These are phyloP conservation scores for Clusia tigrina DNA, from an alignment of 2,888 invertebrate genomes.

Conservation along the genomic window DNA sequence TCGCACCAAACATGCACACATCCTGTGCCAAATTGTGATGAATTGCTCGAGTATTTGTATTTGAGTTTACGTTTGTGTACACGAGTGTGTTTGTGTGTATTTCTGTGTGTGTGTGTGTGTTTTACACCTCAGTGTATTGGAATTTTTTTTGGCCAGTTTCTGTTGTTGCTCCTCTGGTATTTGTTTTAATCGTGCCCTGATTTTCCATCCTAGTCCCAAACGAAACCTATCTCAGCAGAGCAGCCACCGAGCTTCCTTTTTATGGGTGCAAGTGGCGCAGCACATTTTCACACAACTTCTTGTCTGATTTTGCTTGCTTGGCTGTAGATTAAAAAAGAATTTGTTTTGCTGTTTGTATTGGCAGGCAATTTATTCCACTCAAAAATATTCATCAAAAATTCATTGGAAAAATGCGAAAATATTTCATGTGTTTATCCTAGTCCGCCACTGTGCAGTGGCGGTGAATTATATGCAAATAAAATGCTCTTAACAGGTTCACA, in stretches of 20 bases:
- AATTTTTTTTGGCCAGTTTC: not conserved
- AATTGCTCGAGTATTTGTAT: not conserved
- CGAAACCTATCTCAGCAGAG: not conserved
- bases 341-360: not conserved
- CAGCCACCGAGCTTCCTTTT: not conserved
- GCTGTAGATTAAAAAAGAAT: too few species aligned
- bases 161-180: too few species aligned
- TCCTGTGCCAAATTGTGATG: conserved; percentile 12
- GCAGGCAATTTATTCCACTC: not conserved
- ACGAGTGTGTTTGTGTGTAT: too few species aligned
- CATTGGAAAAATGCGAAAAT: not conserved
- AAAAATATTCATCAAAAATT: conserved; percentile 15
- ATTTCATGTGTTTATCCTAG: not conserved
- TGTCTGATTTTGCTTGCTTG: conserved; percentile 4
- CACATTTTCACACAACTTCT: not conserved
- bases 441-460: too few species aligned
- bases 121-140: conserved; percentile 1
- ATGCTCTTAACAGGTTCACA: too few species aligned
- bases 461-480: too few species aligned
- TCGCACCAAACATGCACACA: not conserved
- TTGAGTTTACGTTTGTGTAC: too few species aligned
- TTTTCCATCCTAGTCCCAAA: not conserved
- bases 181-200: conserved; percentile 9
- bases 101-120: conserved; percentile 6
- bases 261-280: too few species aligned